phyloP scores from a whole-genome alignment of 2,888 invertebrate species.

The Scaptodrosophila latifasciaeformis region DNA sequence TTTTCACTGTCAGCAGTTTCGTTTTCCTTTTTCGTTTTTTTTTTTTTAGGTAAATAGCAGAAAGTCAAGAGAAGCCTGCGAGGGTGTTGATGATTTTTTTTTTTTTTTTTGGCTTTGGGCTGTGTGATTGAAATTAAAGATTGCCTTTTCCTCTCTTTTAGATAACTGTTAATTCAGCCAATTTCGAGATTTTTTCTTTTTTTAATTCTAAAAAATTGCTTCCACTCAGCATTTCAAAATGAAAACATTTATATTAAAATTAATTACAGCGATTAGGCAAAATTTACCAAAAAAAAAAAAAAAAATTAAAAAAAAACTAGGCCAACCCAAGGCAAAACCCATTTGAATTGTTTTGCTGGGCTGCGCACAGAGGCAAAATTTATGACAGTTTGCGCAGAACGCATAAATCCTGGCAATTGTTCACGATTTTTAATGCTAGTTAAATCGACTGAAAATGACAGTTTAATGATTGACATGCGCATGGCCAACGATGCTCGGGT shows the following conservation, averaged over 20 bases:
- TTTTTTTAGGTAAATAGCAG: slow-evolving; percentile 7
- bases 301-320: no score
- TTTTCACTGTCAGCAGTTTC: slow-evolving; percentile 34
- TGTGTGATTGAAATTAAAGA: slow-evolving; percentile 59
- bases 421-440: slow-evolving; percentile 69
- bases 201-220: no score
- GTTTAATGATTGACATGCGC: slow-evolving; percentile 68
- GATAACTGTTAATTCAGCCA: no score
- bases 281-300: no score
- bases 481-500: not conserved
- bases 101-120: no score
- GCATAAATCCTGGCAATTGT: slow-evolving; percentile 68
- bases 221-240: no score
- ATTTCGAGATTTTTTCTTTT: no score
- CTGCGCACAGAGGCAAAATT: slow-evolving; percentile 41
- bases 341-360: slow-evolving; percentile 46
- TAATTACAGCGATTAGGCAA: no score
- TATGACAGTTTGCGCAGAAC: slow-evolving; percentile 62
- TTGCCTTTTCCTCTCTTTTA: slow-evolving; percentile 25
- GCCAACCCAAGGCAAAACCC: no score
- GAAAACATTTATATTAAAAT: no score
- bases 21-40: slow-evolving; percentile 5
- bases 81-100: slow-evolving; percentile 42
- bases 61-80: slow-evolving; percentile 18
- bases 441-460: slow-evolving; percentile 71